These are phyloP conservation scores for Darwinula stevensoni DNA, from an alignment of 2,888 invertebrate genomes.

Conservation along the genomic window DNA sequence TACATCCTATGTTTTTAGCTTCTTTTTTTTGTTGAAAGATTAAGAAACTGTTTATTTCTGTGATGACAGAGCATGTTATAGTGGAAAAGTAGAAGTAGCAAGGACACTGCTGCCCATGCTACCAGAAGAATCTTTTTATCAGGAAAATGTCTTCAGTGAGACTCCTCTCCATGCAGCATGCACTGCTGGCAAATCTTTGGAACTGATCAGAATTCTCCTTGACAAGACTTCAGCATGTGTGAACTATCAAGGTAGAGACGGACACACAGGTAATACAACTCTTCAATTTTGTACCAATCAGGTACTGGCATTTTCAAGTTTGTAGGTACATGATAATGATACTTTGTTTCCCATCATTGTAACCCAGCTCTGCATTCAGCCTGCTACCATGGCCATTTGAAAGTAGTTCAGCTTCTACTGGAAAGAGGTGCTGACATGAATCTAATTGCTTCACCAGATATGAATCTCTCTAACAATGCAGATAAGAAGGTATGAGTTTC, in stretches of 20 bases:
- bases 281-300: background rate
- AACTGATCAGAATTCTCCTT: constrained; percentile 18
- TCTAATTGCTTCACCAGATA: constrained; percentile 14
- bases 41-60: constrained; percentile 5
- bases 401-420: constrained; percentile 18
- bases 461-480: constrained; percentile 7
- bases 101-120: constrained; percentile 15
- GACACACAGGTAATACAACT: constrained; percentile 16
- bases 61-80: constrained; percentile 14
- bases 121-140: constrained; percentile 13
- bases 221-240: constrained; percentile 17
- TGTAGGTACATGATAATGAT: constrained; percentile 5
- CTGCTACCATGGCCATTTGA: constrained; percentile 19
- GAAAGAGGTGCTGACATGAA: constrained; percentile 20
- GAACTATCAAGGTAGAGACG: constrained; percentile 20
- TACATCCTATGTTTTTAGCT: background rate
- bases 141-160: constrained; percentile 20
- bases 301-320: too few species aligned
- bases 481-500: too few species aligned
- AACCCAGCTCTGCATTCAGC: constrained; percentile 18
- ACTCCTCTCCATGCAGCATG: constrained; percentile 19
- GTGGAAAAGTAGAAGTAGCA: constrained; percentile 16
- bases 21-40: constrained; percentile 5
- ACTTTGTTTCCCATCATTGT: constrained; percentile 1
- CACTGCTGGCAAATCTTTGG: constrained; percentile 17